phyloP scores from a whole-genome alignment of 2,797 vertebrate genomes.

The Argya squamiceps region DNA sequence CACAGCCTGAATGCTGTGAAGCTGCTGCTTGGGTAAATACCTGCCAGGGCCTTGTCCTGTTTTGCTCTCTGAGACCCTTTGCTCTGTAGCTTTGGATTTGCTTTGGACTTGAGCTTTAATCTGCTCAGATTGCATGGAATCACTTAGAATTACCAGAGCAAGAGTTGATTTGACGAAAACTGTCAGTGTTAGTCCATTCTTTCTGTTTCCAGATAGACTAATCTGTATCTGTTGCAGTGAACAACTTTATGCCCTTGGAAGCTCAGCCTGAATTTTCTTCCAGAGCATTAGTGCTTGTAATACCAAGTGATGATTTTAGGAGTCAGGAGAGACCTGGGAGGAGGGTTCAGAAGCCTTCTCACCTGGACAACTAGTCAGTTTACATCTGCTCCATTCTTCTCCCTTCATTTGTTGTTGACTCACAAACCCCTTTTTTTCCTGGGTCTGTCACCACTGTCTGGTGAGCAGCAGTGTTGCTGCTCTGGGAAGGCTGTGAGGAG shows the following conservation, averaged over 20 bases:
- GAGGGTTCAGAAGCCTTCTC: neutral
- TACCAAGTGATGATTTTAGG: neutral
- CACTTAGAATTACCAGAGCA: neutral
- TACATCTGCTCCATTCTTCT: neutral
- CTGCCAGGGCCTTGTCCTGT: neutral
- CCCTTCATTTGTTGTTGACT: neutral
- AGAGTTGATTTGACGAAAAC: neutral
- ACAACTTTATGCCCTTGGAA: neutral
- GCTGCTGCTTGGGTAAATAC: neutral
- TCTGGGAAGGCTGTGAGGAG: neutral
- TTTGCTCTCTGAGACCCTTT: neutral
- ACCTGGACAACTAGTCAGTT: neutral
- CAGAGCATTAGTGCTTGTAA: neutral
- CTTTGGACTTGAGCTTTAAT: neutral
- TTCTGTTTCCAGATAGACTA: neutral
- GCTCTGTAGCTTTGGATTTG: neutral
- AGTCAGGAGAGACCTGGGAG: neutral
- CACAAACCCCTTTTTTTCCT: neutral
- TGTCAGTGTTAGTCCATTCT: neutral
- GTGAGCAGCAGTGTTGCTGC: neutral
- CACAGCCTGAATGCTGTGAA: neutral
- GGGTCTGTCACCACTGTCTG: neutral
- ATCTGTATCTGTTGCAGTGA: neutral
- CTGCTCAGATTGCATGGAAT: neutral
- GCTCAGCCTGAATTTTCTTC: neutral